Evolutionary conservation across 2,113 vertebrate species (phyloP), one percentile per base, ranked within the genome.

Genomic region (Gymnarchus niloticus): DNA sequence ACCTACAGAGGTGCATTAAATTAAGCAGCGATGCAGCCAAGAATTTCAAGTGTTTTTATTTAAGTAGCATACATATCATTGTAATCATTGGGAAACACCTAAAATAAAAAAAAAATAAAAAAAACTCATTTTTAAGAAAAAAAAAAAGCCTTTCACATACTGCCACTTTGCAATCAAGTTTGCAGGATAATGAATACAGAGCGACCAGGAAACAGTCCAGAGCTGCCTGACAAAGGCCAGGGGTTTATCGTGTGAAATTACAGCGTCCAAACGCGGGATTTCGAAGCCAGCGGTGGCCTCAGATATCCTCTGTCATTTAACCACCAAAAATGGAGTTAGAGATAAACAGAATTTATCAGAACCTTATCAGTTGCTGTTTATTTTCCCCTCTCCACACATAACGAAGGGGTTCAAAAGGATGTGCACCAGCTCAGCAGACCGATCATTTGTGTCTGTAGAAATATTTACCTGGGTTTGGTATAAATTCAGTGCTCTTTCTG

Each of bases 21-120:
- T 41, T 28, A 54, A 84, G 21, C 44, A 41, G 51, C 37, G 56
- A 54, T 17, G 9, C 69, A 17, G 52, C 19, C 33, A 76, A 80
- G 37, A 80, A 23, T 83, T 25, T 84, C 84, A 87, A 91, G 88
- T 92, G 89, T 23, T 85, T 90, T 94, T 94, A 93, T 93, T 93
- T 91, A 91, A 23, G 87, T 87, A 93, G 92, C 93, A 92, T 93
- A 92, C 91, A 87, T 92, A 89, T 91, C 82, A 61, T 91, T 93
- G 93, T 92, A 92, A 90, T 91, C 87, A 92, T 94, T 92, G 92
- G n/a, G 93, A 90, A 94, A 92, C 92, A 93, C 92, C 89, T 93
- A 93, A 91, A 93, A 94, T 93, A 93, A 90, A 21, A 92, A 86
- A 19, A 93, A 94, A 93, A 93, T 90, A 21, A 92, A 86, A 19